Percentiles rank a stretch among this genome's conserved stretches.
phyloP scores from a whole-genome alignment of 2,888 invertebrate genomes.

The Melinaea menophilus region DNA sequence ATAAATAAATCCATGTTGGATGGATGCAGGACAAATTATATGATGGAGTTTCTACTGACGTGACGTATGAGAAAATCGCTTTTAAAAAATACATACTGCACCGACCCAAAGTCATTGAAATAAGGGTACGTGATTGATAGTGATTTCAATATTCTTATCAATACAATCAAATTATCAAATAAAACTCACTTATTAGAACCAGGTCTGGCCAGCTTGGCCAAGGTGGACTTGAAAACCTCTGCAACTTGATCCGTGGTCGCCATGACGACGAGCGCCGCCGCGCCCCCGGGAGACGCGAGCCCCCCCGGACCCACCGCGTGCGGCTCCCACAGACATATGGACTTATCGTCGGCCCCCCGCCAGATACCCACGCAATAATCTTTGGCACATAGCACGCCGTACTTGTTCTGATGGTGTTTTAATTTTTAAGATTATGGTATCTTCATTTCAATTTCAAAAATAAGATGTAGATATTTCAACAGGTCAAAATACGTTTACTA shows the following conservation, averaged over 20 bases:
- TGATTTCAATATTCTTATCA: too few relatives aligned
- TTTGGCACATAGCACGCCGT: slow-evolving; percentile 63
- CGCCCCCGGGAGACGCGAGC: slow-evolving; percentile 48
- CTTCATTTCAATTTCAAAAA: too few relatives aligned
- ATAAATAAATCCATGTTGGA: too few relatives aligned
- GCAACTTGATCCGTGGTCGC: slow-evolving; percentile 53
- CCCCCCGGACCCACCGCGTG: slow-evolving; percentile 61
- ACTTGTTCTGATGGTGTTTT: slow-evolving; percentile 43
- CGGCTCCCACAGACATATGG: slow-evolving; percentile 57
- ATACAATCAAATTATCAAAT: background rate
- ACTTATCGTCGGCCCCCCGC: slow-evolving; percentile 47
- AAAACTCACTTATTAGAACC: slow-evolving; percentile 54
- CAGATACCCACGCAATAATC: slow-evolving; percentile 63
- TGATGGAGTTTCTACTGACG: too few relatives aligned
- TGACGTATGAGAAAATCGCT: too few relatives aligned
- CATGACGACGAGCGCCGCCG: slow-evolving; percentile 48
- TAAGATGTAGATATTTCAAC: too few relatives aligned
- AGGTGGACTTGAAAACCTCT: slow-evolving; percentile 45
- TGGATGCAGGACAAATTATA: too few relatives aligned
- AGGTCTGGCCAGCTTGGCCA: slow-evolving; percentile 46
- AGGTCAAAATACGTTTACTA: too few relatives aligned
- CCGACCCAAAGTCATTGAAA: too few relatives aligned
- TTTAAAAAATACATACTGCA: too few relatives aligned
- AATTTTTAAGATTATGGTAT: too few relatives aligned
- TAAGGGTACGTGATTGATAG: too few relatives aligned